Base-by-base conservation (phyloP, 1,140 invertebrate species). In the Teleogryllus occipitalis region DNA sequence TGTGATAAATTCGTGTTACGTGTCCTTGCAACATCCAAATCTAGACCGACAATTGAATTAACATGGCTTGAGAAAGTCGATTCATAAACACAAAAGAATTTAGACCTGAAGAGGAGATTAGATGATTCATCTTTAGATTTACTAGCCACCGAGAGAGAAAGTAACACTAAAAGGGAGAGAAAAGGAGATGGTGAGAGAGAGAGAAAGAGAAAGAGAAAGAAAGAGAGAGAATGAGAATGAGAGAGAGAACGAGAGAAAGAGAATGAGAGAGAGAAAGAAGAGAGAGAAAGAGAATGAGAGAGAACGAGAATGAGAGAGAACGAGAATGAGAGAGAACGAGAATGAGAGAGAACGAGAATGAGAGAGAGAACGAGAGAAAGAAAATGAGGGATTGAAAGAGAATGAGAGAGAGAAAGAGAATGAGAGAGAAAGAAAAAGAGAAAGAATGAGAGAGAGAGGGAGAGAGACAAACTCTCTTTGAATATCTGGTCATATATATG, bases 101-200 rank as follows among this genome's bases (percentile, higher is more conserved):
- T 39, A 39, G 27, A 39, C 27, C 27, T 39, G 1, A 2, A 39
- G 27, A 39, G 27, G 5, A 39, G 27, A 39, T 39, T 39, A 39
- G 27, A 39, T 39, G 27, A 39, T 39, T 39, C 27, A 39, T 39
- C 27, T 39, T 39, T 39, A 39, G 27, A 39, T 39, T 39, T 75
- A 74, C n/a, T 27, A n/a, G 22, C 49, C n/a, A 79, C 72, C 0
- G 18, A 39, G 72, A 21, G 22, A 54, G 78, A 74, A 48, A n/a
- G 39, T 27, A 18, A 39, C 7, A 79, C 48, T 8, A 75, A 75
- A 46, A 76, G 47, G 46, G n/a, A n/a, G 74, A 76, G 47, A 39
- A 80, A 80, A 80, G 73, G 74, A 76, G 75, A 76, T 80, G 73
- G 75, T 47, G 75, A 65, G 54, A 78, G 39, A n/a, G n/a, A 3